These are phyloP conservation scores for Hyperoplus lanceolatus DNA, from an alignment of 2,797 vertebrate genomes.

Conservation along the genomic window DNA sequence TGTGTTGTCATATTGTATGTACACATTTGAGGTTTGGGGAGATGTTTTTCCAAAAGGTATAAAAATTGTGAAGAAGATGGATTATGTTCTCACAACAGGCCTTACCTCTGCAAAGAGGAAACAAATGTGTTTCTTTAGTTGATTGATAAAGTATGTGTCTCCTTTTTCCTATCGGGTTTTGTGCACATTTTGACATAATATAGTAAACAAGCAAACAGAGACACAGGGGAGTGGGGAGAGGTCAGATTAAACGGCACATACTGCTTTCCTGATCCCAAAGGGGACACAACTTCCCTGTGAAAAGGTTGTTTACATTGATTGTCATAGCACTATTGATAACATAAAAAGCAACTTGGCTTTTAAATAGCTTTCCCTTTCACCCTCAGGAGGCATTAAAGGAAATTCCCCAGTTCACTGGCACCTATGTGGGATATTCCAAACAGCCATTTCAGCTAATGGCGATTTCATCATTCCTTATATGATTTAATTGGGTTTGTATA, in stretches of 20 bases:
- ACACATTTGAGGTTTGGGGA: constrained; percentile 77
- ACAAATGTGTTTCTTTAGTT: constrained; percentile 55
- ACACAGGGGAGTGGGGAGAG: constrained; percentile 52
- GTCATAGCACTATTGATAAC: constrained; percentile 88
- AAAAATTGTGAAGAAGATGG: constrained; percentile 67
- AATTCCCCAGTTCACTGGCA: constrained; percentile 31
- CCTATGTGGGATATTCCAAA: constrained; percentile 33
- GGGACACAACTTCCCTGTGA: constrained; percentile 72
- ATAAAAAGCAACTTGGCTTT: constrained; percentile 89
- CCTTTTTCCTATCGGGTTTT: constrained; percentile 30
- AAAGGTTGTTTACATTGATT: constrained; percentile 90
- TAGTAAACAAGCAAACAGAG: constrained; percentile 69
- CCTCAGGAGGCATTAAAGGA: constrained; percentile 66
- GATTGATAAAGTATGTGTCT: constrained; percentile 69
- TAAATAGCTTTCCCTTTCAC: constrained; percentile 75
- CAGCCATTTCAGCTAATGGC: constrained; percentile 49
- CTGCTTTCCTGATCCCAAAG: constrained; percentile 68
- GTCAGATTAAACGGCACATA: constrained; percentile 56
- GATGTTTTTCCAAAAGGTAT: constrained; percentile 77
- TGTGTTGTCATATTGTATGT: constrained; percentile 83
- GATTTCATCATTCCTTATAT: constrained; percentile 67
- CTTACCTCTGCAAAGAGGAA: constrained; percentile 51
- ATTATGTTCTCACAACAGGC: constrained; percentile 77
- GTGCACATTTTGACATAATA: constrained; percentile 41
- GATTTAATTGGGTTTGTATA: constrained; percentile 84